Percentiles rank a stretch among this genome's conserved stretches.
Conservation (phyloP, 2,797 vertebrate species). For the Enteromius viviparus region DNA sequence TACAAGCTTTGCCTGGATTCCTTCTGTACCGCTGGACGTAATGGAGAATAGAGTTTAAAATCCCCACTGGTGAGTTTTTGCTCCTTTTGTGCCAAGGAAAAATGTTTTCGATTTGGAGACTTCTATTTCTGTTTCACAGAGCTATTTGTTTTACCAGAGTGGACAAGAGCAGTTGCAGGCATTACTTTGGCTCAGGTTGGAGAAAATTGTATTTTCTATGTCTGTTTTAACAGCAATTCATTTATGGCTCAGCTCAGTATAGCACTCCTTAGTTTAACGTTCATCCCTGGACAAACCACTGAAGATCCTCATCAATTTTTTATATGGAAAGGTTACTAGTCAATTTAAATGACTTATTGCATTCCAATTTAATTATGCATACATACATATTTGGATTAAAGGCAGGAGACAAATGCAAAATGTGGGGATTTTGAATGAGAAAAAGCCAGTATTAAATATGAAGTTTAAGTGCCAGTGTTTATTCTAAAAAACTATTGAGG, state of each 20-base stretch:
- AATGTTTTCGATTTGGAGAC: constrained; percentile 25
- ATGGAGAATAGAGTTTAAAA: constrained; percentile 20
- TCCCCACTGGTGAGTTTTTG: constrained; percentile 39
- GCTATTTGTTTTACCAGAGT: constrained; percentile 25
- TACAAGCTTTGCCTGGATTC: constrained; percentile 31
- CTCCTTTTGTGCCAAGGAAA: constrained; percentile 11
- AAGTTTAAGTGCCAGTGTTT: background rate
- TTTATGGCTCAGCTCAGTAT: constrained; percentile 2
- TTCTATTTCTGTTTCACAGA: constrained; percentile 9
- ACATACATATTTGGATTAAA: constrained; percentile 1
- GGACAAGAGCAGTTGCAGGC: constrained; percentile 19
- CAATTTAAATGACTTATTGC: constrained; percentile 3
- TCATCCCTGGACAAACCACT: background rate
- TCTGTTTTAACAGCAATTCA: constrained; percentile 11
- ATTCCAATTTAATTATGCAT: background rate
- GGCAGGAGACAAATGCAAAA: background rate
- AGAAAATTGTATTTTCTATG: constrained; percentile 19
- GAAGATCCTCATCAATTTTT: constrained; percentile 31
- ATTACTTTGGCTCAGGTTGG: constrained; percentile 10
- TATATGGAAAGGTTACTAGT: constrained; percentile 23
- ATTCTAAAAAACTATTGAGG: background rate
- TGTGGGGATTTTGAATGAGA: background rate
- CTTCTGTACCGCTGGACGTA: constrained; percentile 8
- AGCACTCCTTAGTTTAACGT: background rate
- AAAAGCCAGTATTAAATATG: background rate